Evolutionary conservation across 2,113 vertebrate species (phyloP).

Genomic region (Scytalopus superciliaris): DNA sequence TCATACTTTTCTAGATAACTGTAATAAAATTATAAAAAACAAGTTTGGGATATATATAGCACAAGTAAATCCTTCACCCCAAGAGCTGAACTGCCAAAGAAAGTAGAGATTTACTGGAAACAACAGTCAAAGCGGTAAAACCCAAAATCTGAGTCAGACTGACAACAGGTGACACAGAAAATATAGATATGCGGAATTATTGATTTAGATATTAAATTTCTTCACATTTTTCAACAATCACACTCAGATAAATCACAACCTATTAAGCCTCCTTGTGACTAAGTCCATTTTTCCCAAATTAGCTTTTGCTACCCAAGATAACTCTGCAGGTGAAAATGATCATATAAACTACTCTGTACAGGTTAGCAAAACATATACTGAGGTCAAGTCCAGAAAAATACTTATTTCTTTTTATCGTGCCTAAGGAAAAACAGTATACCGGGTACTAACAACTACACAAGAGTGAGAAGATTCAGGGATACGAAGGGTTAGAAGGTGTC

Average conservation of each 20-base stretch:
- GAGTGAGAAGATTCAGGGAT: not conserved
- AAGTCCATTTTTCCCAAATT: not conserved
- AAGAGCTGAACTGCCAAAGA: not conserved
- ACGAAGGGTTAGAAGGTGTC: not conserved
- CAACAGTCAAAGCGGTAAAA: not conserved
- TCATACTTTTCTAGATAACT: conserved; percentile 99
- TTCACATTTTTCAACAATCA: not conserved
- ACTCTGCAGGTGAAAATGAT: not conserved
- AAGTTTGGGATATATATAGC: not conserved
- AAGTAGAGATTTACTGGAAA: not conserved
- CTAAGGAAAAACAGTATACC: not conserved
- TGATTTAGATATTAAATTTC: not conserved
- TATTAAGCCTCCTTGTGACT: not conserved
- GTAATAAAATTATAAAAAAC: conserved; percentile 8
- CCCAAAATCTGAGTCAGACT: not conserved
- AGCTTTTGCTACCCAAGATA: not conserved
- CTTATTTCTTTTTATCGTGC: not conserved
- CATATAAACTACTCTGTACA: not conserved
- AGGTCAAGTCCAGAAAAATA: not conserved
- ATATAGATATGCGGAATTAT: not conserved
- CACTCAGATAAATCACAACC: not conserved
- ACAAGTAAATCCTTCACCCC: not conserved
- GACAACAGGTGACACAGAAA: not conserved
- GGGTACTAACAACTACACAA: not conserved
- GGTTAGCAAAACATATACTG: not conserved